Evolutionary conservation across 92 coral and sea anemone species (phyloP).

Genomic region (Epizoanthus ramosus): DNA sequence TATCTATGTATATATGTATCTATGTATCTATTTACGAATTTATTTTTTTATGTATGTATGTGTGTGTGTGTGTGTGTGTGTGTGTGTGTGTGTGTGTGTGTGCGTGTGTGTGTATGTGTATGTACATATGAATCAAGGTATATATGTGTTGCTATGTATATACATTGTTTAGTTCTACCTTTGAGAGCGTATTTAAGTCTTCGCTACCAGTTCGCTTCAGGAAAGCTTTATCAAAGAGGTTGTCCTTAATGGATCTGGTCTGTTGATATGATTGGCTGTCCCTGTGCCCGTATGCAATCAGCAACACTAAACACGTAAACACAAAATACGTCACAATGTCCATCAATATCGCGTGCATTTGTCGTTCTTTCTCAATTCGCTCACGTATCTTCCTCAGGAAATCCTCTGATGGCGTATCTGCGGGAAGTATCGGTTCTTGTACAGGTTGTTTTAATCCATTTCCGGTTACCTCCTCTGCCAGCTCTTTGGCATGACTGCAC

Average conservation of each 20-base stretch:
- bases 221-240: conserved; percentile 33
- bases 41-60: too few species aligned
- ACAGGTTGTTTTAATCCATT: conserved; percentile 1
- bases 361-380: conserved; percentile 70
- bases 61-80: too few species aligned
- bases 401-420: conserved; percentile 67
- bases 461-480: conserved; percentile 13
- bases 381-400: conserved; percentile 73
- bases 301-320: conserved; percentile 67
- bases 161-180: conserved; percentile 52
- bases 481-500: conserved; percentile 17
- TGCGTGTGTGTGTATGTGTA: too few species aligned
- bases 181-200: conserved; percentile 43
- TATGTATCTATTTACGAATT: too few species aligned
- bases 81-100: too few species aligned
- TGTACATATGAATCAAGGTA: too few species aligned
- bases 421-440: conserved; percentile 50
- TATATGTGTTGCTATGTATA: too few species aligned
- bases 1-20: too few species aligned
- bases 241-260: conserved; percentile 66
- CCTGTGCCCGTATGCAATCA: conserved; percentile 87
- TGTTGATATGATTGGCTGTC: conserved; percentile 73
- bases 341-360: conserved; percentile 74
- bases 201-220: not conserved
- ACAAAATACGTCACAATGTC: conserved; percentile 68